Conservation (phyloP, 2,888 invertebrate species). For the Pediacus dermestoides region DNA sequence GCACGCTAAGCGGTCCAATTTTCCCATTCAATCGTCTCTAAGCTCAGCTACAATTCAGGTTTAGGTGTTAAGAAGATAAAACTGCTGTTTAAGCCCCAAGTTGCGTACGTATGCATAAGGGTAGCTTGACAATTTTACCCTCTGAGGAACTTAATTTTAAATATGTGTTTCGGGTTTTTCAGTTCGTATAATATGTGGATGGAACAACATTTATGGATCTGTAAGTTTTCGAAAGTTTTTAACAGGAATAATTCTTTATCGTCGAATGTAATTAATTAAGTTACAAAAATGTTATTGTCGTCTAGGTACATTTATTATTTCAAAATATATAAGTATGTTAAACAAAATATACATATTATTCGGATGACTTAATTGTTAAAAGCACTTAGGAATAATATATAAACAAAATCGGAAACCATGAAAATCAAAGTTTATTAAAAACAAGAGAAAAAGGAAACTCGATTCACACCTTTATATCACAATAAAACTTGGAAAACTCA, state of each 20-base stretch:
- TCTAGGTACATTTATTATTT: no score
- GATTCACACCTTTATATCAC: slow-evolving; percentile 23
- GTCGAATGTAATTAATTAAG: no score
- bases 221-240: no score
- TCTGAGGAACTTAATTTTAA: slow-evolving; percentile 25
- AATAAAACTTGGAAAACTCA: slow-evolving; percentile 26
- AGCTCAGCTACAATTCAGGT: slow-evolving; percentile 40
- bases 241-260: no score
- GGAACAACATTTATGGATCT: slow-evolving; percentile 5
- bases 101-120: slow-evolving; percentile 28
- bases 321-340: no score
- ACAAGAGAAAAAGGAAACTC: slow-evolving; percentile 13
- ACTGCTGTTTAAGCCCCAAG: slow-evolving; percentile 35
- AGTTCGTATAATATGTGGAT: neutral
- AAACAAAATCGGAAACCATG: no score
- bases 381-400: no score
- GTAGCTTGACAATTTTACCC: slow-evolving; percentile 17
- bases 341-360: no score
- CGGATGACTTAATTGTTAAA: no score
- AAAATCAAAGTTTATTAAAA: slow-evolving; percentile 4
- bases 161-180: no score
- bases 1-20: slow-evolving; percentile 41
- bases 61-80: slow-evolving; percentile 41
- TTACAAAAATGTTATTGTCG: no score
- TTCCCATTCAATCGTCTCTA: slow-evolving; percentile 45